A percentile compares a stretch with the other conserved stretches of the same genome.
These are phyloP conservation scores for Dasysyrphus albostriatus DNA, from an alignment of 2,888 invertebrate species.

Conservation along the genomic window DNA sequence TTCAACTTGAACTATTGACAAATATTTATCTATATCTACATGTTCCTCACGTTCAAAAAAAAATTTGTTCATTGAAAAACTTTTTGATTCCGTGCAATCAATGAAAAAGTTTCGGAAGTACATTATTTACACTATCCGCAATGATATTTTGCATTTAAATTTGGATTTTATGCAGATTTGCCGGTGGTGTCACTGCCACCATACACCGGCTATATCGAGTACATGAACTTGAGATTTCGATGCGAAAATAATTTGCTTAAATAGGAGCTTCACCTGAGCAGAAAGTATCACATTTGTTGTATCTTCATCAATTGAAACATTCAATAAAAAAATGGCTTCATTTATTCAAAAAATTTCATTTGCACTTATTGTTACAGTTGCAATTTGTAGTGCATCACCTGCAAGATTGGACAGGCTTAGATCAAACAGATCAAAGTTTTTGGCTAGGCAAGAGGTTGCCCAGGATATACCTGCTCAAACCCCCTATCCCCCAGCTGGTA, in stretches of 20 bases:
- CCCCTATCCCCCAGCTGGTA: slow-evolving; percentile 81
- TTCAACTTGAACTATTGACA: neutral
- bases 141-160: slow-evolving; percentile 62
- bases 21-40: neutral
- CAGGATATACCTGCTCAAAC: slow-evolving; percentile 60
- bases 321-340: slow-evolving; percentile 33
- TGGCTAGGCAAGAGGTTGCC: slow-evolving; percentile 52
- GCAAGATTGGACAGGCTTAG: slow-evolving; percentile 38
- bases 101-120: slow-evolving; percentile 48
- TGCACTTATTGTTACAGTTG: slow-evolving; percentile 14
- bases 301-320: slow-evolving; percentile 20
- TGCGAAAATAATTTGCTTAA: slow-evolving; percentile 50
- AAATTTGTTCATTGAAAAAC: slow-evolving; percentile 28
- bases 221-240: slow-evolving; percentile 48
- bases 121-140: slow-evolving; percentile 7
- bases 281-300: slow-evolving; percentile 41
- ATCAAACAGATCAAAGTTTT: slow-evolving; percentile 16
- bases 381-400: slow-evolving; percentile 43
- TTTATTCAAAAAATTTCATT: slow-evolving; percentile 20
- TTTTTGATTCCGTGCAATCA: slow-evolving; percentile 34
- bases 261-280: slow-evolving; percentile 30
- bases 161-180: slow-evolving; percentile 60
- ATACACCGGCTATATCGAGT: neutral
- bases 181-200: neutral
- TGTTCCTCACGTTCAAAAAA: neutral